Conservation (phyloP, 2,113 vertebrate genomes). For the Rhodinocichla rosea region DNA sequence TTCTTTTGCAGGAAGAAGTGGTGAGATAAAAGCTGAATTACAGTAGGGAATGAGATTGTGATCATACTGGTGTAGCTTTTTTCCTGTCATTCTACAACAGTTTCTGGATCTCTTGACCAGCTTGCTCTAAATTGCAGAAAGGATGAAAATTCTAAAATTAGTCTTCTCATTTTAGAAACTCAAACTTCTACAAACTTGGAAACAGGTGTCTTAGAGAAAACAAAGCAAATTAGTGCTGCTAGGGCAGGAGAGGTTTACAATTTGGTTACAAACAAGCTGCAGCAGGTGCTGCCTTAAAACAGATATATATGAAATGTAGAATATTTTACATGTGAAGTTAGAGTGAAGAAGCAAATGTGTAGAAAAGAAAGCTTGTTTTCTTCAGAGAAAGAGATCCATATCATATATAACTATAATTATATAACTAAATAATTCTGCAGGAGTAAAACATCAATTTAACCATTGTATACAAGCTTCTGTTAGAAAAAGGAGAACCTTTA, state of each 20-base stretch:
- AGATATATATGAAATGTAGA: not conserved
- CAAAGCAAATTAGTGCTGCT: not conserved
- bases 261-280: not conserved
- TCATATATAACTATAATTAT: no score
- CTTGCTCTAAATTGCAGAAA: not conserved
- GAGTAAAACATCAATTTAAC: not conserved
- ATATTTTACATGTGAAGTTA: not conserved
- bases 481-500: not conserved
- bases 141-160: not conserved
- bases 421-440: no score
- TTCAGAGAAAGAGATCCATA: not conserved
- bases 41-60: not conserved
- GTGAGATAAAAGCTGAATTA: not conserved
- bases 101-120: not conserved
- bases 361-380: not conserved
- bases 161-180: not conserved
- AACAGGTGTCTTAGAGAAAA: not conserved
- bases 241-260: not conserved
- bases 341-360: not conserved
- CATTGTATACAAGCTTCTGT: not conserved
- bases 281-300: not conserved
- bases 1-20: not conserved
- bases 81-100: not conserved
- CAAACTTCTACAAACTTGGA: not conserved
- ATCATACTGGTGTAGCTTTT: not conserved